Evolutionary conservation across 2,888 invertebrate genomes (phyloP), one percentile per base, ranked within the genome.

Genomic region (Mythimna pallens): DNA sequence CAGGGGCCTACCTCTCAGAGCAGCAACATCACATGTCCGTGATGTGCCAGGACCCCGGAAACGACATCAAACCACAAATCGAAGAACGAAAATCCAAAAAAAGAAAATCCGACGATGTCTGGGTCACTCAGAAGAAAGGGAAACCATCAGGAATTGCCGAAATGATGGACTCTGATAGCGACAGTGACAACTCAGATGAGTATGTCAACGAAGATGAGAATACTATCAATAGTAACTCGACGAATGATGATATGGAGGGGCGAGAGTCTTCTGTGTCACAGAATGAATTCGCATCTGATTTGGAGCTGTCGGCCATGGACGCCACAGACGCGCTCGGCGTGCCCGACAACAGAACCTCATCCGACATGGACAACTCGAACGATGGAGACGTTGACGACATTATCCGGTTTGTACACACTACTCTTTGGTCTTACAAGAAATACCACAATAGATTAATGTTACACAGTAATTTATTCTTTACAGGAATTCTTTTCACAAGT

Each of bases 271-370:
- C 96, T 0, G 94, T 93, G 43, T 96, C 96, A 1, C 96, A 96
- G 84, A 96, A 96, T 88, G 97, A 97, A 89, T 97, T 97, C 91
- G 96, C 97, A 12, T 97, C 97, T 0, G 97, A 97, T 84, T 86
- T 97, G 70, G 97, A 97, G 83, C 93, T 97, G 64, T 97, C 97
- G 0, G 97, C 95, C 12, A 93, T 97, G 87, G 97, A 97, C 84
- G 95, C 97, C 0, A 93, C 96, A 0, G 97, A 97, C 76, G 94
- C 97, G 1, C 83, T 97, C 5, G 94, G 94, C 0, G 92, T 91
- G 9, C 97, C 96, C 6, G 96, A 96, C 70, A 92, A 93, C 57
- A 91, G 95, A 52, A 88, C 90, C 9, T 93, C 92, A 6, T 97
- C 97, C 0, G 97, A 97, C 85, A 97, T 97, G 91, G 97, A 97